Conservation (phyloP, 2,797 vertebrate species). For the Ciconia nigra region DNA sequence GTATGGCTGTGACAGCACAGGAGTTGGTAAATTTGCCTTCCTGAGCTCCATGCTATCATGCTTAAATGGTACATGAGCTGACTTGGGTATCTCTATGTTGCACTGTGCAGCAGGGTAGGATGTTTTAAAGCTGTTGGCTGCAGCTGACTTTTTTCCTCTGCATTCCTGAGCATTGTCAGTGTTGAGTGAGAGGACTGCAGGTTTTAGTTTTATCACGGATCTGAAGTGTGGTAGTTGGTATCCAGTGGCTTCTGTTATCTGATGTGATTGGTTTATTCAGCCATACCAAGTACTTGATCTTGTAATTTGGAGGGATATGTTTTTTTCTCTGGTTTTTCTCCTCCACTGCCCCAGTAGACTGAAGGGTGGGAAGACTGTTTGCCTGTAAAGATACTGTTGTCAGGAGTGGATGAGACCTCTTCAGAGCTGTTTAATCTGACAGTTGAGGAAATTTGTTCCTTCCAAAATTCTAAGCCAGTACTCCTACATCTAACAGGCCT, state of each 20-base stretch:
- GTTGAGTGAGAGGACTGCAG: background rate
- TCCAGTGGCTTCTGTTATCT: background rate
- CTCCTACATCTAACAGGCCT: background rate
- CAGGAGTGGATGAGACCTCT: background rate
- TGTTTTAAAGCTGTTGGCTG: background rate
- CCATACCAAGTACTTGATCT: background rate
- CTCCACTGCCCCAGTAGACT: background rate
- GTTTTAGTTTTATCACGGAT: background rate
- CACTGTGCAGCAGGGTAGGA: background rate
- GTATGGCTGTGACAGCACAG: background rate
- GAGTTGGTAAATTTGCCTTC: background rate
- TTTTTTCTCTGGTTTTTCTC: background rate
- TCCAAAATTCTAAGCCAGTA: background rate
- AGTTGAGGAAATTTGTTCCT: background rate
- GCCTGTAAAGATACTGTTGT: background rate
- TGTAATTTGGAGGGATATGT: background rate
- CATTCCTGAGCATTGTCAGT: background rate
- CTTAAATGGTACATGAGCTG: background rate
- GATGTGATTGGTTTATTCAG: background rate
- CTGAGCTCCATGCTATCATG: background rate
- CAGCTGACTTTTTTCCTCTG: background rate
- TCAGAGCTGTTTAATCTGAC: background rate
- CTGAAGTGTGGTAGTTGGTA: background rate
- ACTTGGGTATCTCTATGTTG: background rate
- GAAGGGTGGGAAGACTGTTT: background rate